phyloP scores from a whole-genome alignment of 2,797 vertebrate species.

The Margarornis squamiger region DNA sequence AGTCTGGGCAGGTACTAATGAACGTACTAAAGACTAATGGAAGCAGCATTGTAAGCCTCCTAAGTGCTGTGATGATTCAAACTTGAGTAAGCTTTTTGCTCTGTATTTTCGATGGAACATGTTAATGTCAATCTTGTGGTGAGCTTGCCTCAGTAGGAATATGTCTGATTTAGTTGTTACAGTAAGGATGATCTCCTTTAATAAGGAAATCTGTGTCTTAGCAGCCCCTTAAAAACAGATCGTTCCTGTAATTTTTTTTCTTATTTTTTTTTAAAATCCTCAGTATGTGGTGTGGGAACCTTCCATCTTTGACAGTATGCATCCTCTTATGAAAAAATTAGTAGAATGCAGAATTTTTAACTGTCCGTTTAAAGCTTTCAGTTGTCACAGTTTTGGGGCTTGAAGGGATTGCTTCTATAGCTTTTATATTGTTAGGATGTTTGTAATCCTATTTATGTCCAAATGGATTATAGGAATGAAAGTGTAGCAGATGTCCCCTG shows the following conservation, averaged over 20 bases:
- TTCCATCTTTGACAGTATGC: neutral
- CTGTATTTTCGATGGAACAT: neutral
- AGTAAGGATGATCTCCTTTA: conserved; percentile 50
- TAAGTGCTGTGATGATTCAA: neutral
- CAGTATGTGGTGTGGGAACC: neutral
- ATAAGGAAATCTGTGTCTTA: conserved; percentile 50
- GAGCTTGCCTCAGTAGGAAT: neutral
- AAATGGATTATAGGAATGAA: conserved; percentile 60
- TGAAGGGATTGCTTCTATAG: conserved; percentile 18
- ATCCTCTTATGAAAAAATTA: neutral
- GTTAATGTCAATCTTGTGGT: neutral
- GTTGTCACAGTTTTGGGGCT: neutral
- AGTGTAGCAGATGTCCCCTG: conserved; percentile 46
- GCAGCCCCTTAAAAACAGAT: neutral
- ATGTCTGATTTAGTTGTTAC: neutral
- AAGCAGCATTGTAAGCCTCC: neutral
- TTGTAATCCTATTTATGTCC: conserved; percentile 58
- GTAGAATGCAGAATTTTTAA: neutral
- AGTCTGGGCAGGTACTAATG: neutral
- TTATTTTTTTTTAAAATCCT: neutral
- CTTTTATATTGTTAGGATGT: conserved; percentile 41
- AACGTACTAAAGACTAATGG: neutral
- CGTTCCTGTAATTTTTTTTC: neutral
- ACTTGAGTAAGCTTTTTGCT: neutral
- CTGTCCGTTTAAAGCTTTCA: neutral